Percentiles rank a stretch among this genome's conserved stretches.
These are phyloP conservation scores for Zeugodacus cucurbitae DNA, from an alignment of 1,140 invertebrate genomes.

Conservation along the genomic window DNA sequence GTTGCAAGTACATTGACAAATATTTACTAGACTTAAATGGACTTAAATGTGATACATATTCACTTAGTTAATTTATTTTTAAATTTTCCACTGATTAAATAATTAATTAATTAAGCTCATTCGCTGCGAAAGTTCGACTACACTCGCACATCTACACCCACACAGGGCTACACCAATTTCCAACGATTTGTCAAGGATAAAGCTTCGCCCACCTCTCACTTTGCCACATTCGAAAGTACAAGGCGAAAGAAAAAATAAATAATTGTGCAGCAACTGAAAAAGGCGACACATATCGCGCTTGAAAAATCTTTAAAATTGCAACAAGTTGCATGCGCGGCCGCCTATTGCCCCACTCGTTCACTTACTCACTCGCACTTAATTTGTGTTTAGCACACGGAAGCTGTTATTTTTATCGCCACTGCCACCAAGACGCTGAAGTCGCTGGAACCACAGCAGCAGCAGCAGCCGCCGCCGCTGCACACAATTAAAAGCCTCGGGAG, in stretches of 20 bases:
- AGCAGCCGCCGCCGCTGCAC: neutral
- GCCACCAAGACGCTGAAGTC: neutral
- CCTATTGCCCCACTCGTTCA: neutral
- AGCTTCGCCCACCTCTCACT: neutral
- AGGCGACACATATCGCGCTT: neutral
- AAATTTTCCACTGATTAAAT: neutral
- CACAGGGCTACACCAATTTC: neutral
- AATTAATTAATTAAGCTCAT: neutral
- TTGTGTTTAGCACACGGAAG: constrained; percentile 33
- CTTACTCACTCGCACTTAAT: constrained; percentile 21
- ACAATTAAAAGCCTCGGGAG: constrained; percentile 22
- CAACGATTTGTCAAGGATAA: neutral
- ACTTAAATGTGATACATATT: no score
- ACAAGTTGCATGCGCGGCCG: neutral
- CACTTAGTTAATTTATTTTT: no score
- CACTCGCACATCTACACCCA: neutral
- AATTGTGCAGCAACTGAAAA: neutral
- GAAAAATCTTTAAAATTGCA: constrained; percentile 9
- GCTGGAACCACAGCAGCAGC: neutral
- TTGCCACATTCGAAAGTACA: neutral
- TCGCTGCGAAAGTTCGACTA: neutral
- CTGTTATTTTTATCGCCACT: constrained; percentile 29
- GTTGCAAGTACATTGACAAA: no score
- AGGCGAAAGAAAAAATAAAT: neutral
- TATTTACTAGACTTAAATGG: no score